phyloP scores from a whole-genome alignment of 2,797 vertebrate genomes.

The Calcarius lapponicus region DNA sequence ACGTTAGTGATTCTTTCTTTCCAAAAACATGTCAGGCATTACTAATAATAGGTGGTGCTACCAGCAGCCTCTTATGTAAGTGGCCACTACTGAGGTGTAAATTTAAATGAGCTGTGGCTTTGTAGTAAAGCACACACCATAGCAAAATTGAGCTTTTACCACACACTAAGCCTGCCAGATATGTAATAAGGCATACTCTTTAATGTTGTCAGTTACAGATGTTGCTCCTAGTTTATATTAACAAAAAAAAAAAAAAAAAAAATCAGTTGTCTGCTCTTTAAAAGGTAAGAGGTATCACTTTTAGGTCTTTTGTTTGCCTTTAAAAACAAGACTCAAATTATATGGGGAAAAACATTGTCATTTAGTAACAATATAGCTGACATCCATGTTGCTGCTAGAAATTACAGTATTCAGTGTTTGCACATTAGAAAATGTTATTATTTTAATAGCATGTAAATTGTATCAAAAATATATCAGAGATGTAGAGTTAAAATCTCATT shows the following conservation, averaged over 20 bases:
- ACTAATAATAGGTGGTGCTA: not conserved
- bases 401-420: not conserved
- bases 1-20: not conserved
- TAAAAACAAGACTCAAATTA: not conserved
- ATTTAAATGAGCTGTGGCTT: not conserved
- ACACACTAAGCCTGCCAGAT: not conserved
- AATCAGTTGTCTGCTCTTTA: not conserved
- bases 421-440: not conserved
- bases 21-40: not conserved
- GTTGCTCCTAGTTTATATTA: not conserved
- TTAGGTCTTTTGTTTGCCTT: not conserved
- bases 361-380: not conserved
- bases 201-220: not conserved
- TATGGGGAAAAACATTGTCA: not conserved
- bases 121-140: not conserved
- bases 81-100: not conserved
- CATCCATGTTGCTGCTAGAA: not conserved
- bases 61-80: not conserved
- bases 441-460: not conserved
- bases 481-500: not conserved
- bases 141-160: not conserved
- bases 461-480: not conserved
- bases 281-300: not conserved
- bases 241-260: not conserved
- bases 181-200: not conserved